phyloP scores from a whole-genome alignment of 2,797 vertebrate genomes.

The Pseudopleuronectes americanus region DNA sequence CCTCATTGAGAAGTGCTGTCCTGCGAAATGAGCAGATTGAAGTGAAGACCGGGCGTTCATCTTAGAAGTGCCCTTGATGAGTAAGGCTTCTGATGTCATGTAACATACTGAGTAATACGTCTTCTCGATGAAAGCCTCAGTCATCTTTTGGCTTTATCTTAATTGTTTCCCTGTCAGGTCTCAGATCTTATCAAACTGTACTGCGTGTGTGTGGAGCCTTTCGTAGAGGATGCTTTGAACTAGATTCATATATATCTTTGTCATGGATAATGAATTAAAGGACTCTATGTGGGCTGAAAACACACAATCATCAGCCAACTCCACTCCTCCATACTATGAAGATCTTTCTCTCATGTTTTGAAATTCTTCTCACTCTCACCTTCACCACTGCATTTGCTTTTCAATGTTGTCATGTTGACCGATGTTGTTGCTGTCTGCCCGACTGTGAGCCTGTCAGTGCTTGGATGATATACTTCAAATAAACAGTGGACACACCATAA shows the following conservation, averaged over 20 bases:
- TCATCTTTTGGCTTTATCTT: neutral
- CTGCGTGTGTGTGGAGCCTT: too few relatives aligned
- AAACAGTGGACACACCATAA: neutral
- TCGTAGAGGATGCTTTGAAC: neutral
- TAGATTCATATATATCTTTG: neutral
- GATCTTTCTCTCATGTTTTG: too few relatives aligned
- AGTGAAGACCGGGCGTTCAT: slow-evolving; percentile 15
- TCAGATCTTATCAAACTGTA: neutral
- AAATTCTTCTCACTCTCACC: too few relatives aligned
- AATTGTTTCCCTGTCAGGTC: neutral
- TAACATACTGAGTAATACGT: neutral
- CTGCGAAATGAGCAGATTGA: slow-evolving; percentile 30
- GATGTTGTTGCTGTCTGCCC: too few relatives aligned
- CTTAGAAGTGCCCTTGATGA: slow-evolving; percentile 4
- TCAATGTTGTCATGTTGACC: too few relatives aligned
- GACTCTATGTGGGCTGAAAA: too few relatives aligned
- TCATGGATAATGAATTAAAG: neutral
- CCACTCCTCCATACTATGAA: too few relatives aligned
- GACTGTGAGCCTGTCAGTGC: too few relatives aligned
- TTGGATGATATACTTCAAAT: neutral
- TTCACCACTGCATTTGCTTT: too few relatives aligned
- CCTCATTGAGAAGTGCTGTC: slow-evolving; percentile 17
- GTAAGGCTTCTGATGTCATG: slow-evolving; percentile 3
- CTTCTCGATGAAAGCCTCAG: neutral
- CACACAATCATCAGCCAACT: too few relatives aligned